Base-by-base conservation (phyloP, 2,113 vertebrate genomes). In the Isichthys henryi region DNA sequence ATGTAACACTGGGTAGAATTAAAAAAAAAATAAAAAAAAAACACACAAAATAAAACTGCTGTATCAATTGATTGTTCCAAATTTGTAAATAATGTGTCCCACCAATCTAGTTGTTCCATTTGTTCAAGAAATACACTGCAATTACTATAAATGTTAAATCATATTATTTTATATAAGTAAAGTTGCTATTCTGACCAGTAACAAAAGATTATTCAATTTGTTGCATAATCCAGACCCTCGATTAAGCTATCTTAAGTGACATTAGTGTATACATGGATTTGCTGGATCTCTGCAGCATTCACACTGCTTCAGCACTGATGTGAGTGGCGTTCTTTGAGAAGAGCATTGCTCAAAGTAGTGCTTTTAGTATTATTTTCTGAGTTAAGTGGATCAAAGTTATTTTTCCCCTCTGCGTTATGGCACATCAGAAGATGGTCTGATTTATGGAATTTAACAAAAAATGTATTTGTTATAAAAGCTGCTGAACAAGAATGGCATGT, bases 1-100 rank as follows among this genome's bases (percentile, higher is more conserved):
- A 82, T 74, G 88, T 74, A 39, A 88, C 46, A 88, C 27, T 23
- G 90, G 48, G 90, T 91, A 93, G 52, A 92, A 93, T 82, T 89
- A 86, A 66, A 92, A 6, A 11, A 1, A 27, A 11, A 66, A 3
- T 27, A 84, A 48, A 90, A 93, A 89, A 56, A n/a, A n/a, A n/a
- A n/a, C n/a, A 39, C 35, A 39, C 86, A 84, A 87, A 84, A 91
- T 89, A 90, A 74, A 91, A 93, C 58, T 91, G 80, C n/a, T 48
- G 15, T 23, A n/a, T 48, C 0, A n/a, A 46, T 19, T 43, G 39
- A 23, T 83, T 82, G 77, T 82, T 82, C 43, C 39, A 90, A 49
- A 4, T 83, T 1, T 82, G n/a, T 89, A 27, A 52, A 48, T 45
- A 70, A 58, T 86, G 70, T 80, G 31, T 88, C 77, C 88, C 49